Conservation (phyloP, 1,140 invertebrate genomes). For the Aphelinus atriplicis region DNA sequence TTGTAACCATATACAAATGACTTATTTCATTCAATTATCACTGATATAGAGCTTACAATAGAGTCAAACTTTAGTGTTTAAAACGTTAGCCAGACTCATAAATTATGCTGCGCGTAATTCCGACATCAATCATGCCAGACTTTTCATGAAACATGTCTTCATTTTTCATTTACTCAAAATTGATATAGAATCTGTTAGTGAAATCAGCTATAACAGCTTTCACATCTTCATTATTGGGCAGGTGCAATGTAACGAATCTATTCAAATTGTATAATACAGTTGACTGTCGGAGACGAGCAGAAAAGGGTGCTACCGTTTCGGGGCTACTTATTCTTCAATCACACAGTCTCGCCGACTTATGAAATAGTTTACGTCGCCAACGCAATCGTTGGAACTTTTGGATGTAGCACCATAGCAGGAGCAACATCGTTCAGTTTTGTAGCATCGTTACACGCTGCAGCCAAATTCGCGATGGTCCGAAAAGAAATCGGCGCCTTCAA, state of each 20-base stretch:
- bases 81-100: too few relatives aligned
- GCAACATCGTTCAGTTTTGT: constrained; percentile 50
- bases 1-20: too few relatives aligned
- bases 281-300: constrained; percentile 16
- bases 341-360: constrained; percentile 43
- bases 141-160: too few relatives aligned
- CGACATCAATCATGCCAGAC: too few relatives aligned
- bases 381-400: constrained; percentile 35
- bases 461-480: constrained; percentile 48
- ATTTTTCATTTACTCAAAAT: too few relatives aligned
- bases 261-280: not conserved
- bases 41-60: too few relatives aligned
- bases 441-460: constrained; percentile 49
- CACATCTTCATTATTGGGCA: not conserved
- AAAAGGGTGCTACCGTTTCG: constrained; percentile 47
- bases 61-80: too few relatives aligned
- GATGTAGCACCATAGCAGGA: constrained; percentile 41
- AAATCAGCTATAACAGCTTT: not conserved
- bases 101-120: too few relatives aligned
- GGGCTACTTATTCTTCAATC: constrained; percentile 46
- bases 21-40: too few relatives aligned
- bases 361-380: constrained; percentile 43
- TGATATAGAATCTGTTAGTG: not conserved
- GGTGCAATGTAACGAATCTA: not conserved
- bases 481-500: constrained; percentile 42